These are phyloP conservation scores for Epizoanthus rinbou DNA, from an alignment of 92 coral and sea anemone species.

Conservation along the genomic window DNA sequence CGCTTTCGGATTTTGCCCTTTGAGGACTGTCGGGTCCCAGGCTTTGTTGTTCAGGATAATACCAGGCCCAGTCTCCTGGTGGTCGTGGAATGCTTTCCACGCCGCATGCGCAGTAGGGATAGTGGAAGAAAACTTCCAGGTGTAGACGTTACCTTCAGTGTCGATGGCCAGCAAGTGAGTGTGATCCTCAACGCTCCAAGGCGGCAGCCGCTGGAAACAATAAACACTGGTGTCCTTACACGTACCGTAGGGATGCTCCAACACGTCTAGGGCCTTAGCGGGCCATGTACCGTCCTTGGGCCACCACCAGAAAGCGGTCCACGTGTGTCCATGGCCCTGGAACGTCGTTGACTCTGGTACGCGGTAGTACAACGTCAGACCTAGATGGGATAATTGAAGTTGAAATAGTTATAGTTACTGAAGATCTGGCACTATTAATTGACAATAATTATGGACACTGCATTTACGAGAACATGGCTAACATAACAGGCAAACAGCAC, in stretches of 20 bases:
- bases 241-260: constrained; percentile 72
- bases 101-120: constrained; percentile 72
- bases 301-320: constrained; percentile 88
- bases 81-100: constrained; percentile 75
- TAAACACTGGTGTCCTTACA: constrained; percentile 58
- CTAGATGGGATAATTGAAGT: background rate
- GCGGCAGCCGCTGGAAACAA: constrained; percentile 78
- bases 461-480: too few relatives aligned
- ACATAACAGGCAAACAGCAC: too few relatives aligned
- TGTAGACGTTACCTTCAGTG: constrained; percentile 53
- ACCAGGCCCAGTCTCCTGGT: constrained; percentile 67
- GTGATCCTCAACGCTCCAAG: constrained; percentile 71
- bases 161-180: constrained; percentile 64
- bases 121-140: constrained; percentile 57
- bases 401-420: background rate
- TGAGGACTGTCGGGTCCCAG: constrained; percentile 67
- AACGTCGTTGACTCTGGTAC: constrained; percentile 45
- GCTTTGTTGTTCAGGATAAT: constrained; percentile 46
- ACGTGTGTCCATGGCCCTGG: constrained; percentile 49
- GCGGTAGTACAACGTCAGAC: constrained; percentile 68
- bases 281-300: constrained; percentile 74
- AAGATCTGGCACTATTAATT: too few relatives aligned
- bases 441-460: too few relatives aligned
- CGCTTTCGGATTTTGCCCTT: constrained; percentile 51
- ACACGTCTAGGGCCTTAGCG: constrained; percentile 51